Evolutionary conservation across 1,140 invertebrate genomes (phyloP).

Genomic region (Cylas formicarius): DNA sequence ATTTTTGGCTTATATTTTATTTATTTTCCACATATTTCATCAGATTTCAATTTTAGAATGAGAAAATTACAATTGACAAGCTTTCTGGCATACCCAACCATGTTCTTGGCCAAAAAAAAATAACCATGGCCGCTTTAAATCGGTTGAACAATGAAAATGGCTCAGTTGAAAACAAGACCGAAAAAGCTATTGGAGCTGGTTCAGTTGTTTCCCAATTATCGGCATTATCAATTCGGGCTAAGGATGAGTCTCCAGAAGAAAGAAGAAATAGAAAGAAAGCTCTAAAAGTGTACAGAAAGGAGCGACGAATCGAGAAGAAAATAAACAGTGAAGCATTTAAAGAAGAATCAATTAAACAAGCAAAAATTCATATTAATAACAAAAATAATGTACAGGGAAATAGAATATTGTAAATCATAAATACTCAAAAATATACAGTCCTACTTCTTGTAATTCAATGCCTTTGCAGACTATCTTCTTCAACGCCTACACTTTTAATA

Average conservation of each 20-base stretch:
- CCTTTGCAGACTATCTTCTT: too few relatives aligned
- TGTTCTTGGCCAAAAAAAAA: conserved; percentile 51
- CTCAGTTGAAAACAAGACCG: conserved; percentile 24
- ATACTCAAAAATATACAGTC: too few relatives aligned
- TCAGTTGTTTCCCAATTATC: conserved; percentile 63
- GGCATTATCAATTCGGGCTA: conserved; percentile 64
- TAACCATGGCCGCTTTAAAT: conserved; percentile 63
- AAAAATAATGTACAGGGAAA: conserved; percentile 65
- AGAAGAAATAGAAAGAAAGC: conserved; percentile 71
- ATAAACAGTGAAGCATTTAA: conserved; percentile 79
- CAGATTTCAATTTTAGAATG: too few relatives aligned
- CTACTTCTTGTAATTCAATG: too few relatives aligned
- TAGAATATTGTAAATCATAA: conserved; percentile 43
- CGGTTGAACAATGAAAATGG: conserved; percentile 53
- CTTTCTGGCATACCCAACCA: conserved; percentile 69
- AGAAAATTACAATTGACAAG: conserved; percentile 62
- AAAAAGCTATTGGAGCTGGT: conserved; percentile 50
- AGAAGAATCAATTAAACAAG: conserved; percentile 76
- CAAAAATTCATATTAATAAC: conserved; percentile 70
- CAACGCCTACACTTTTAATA: too few relatives aligned
- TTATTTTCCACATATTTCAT: too few relatives aligned
- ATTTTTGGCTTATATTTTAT: conserved; percentile 3
- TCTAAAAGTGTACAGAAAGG: conserved; percentile 75
- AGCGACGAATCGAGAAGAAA: conserved; percentile 81
- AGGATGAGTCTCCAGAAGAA: conserved; percentile 78